Percentiles rank a stretch among this genome's conserved stretches.
phyloP scores from a whole-genome alignment of 2,797 vertebrate species.

The Halcyon chelicuti region DNA sequence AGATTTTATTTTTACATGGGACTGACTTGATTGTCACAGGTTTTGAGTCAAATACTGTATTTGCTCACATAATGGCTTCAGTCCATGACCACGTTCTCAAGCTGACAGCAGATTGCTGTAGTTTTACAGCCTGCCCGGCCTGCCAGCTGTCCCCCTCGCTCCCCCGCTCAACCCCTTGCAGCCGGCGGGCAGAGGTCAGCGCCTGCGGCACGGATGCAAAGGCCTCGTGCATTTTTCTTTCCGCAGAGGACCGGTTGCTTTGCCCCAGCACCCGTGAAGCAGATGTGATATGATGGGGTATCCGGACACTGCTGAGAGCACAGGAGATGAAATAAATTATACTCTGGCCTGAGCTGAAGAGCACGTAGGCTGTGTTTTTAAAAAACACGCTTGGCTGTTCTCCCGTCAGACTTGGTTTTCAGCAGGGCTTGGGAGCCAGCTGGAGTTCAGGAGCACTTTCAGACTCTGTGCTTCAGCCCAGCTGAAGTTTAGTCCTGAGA shows the following conservation, averaged over 20 bases:
- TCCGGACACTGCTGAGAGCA: background rate
- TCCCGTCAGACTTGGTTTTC: background rate
- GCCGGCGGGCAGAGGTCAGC: fast-evolving
- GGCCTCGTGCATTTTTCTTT: fast-evolving
- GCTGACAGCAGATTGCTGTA: background rate
- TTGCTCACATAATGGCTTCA: background rate
- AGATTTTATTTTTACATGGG: background rate
- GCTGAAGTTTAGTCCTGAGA: background rate
- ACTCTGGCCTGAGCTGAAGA: background rate
- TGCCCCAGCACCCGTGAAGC: background rate
- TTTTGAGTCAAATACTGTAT: background rate
- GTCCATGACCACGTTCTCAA: background rate
- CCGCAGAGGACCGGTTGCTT: background rate
- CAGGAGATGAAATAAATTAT: background rate
- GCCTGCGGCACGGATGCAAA: background rate
- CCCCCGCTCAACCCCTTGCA: background rate
- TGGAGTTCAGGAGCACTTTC: constrained; percentile 8
- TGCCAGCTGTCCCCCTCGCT: background rate
- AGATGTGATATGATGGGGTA: background rate
- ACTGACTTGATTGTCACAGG: background rate
- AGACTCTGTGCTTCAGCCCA: background rate
- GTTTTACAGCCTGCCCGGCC: background rate
- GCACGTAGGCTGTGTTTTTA: background rate
- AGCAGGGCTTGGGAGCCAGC: background rate
- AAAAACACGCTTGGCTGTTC: background rate